phyloP scores from a whole-genome alignment of 2,888 invertebrate species.

The Drosophila prolongata region DNA sequence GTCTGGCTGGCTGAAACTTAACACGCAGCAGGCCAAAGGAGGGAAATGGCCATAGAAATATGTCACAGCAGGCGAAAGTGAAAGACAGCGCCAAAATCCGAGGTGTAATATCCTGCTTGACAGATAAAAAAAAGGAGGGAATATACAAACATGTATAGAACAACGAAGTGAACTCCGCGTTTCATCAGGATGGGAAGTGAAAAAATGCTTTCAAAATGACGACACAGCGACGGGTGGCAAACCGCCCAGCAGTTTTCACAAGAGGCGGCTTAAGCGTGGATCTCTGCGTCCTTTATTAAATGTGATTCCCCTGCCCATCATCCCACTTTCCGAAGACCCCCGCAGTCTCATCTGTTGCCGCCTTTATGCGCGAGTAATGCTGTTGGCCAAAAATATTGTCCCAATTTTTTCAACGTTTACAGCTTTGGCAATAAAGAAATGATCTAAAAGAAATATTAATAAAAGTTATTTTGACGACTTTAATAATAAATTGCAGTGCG shows the following conservation, averaged over 20 bases:
- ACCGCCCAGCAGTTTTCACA: conserved; percentile 18
- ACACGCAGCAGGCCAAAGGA: conserved; percentile 15
- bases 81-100: conserved; percentile 74
- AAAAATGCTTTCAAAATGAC: conserved; percentile 24
- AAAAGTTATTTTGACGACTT: not conserved
- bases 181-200: conserved; percentile 23
- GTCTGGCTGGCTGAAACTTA: conserved; percentile 58
- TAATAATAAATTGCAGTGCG: no score
- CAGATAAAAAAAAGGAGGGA: conserved; percentile 32
- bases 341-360: conserved; percentile 2
- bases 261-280: conserved; percentile 48
- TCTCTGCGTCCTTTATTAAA: conserved; percentile 58
- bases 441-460: not conserved
- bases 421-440: not conserved
- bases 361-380: not conserved
- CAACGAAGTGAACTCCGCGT: conserved; percentile 11
- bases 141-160: conserved; percentile 25
- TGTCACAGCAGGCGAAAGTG: conserved; percentile 79
- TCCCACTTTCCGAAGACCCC: not conserved
- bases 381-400: not conserved
- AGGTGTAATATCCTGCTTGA: conserved; percentile 77
- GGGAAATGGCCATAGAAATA: conserved; percentile 62
- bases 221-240: conserved; percentile 37
- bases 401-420: not conserved
- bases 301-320: conserved; percentile 4